These are phyloP conservation scores for Colinus virginianus DNA, from an alignment of 2,113 vertebrate genomes.

Conservation along the genomic window DNA sequence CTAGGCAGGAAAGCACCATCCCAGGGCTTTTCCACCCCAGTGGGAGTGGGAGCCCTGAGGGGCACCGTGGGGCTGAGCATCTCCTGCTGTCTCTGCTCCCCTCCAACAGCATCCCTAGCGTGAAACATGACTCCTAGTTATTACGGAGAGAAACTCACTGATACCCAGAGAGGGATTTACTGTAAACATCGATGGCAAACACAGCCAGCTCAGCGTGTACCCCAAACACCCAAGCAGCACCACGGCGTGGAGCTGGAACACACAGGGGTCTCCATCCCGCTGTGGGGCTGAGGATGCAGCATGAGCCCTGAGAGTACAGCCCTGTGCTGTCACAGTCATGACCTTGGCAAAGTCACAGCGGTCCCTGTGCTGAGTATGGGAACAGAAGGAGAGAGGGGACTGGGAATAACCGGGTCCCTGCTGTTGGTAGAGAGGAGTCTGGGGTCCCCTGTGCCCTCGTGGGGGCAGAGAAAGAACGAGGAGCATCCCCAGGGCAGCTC, in stretches of 20 bases:
- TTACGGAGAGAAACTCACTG: not conserved
- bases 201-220: not conserved
- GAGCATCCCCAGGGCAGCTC: accelerated
- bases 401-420: accelerated
- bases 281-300: accelerated
- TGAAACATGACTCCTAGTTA: not conserved
- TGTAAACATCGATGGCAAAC: not conserved
- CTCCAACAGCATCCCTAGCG: not conserved
- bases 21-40: not conserved
- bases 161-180: not conserved
- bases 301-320: not conserved
- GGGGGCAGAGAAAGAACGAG: not conserved
- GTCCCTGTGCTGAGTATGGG: accelerated
- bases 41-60: not conserved
- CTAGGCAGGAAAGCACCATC: not conserved
- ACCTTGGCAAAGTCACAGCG: not conserved
- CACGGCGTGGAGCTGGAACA: not conserved
- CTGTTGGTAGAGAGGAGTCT: not conserved
- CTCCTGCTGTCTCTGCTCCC: not conserved
- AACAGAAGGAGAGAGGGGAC: not conserved
- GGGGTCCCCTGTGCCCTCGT: not conserved
- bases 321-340: not conserved
- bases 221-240: not conserved
- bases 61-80: accelerated
- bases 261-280: not conserved